phyloP scores from a whole-genome alignment of 2,797 vertebrate species.

The Cottoperca gobio region DNA sequence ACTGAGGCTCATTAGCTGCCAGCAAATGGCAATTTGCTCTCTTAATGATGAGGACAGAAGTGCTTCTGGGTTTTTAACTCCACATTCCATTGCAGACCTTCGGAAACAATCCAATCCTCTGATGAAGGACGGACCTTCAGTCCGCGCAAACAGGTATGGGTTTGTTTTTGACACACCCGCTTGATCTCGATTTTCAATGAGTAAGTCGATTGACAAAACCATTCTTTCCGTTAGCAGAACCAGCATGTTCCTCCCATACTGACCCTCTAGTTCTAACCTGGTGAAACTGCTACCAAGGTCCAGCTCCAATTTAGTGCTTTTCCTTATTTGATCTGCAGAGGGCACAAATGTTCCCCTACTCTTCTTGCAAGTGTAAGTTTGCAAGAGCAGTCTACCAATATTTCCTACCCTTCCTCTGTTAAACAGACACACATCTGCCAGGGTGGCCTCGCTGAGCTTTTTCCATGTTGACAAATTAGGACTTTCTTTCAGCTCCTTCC shows the following conservation, averaged over 20 bases:
- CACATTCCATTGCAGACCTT: constrained; percentile 76
- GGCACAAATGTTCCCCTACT: constrained; percentile 64
- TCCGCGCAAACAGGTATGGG: constrained; percentile 79
- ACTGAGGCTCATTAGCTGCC: constrained; percentile 80
- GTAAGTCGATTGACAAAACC: constrained; percentile 74
- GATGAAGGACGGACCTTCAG: constrained; percentile 80
- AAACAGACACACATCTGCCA: constrained; percentile 81
- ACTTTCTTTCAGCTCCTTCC: constrained; percentile 70
- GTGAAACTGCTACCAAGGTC: constrained; percentile 72
- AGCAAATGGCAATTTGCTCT: constrained; percentile 78
- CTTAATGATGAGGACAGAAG: constrained; percentile 75
- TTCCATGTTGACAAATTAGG: constrained; percentile 78
- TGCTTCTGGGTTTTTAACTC: constrained; percentile 78
- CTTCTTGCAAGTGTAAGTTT: constrained; percentile 72
- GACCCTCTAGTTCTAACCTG: constrained; percentile 79
- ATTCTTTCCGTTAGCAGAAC: constrained; percentile 78
- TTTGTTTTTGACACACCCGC: constrained; percentile 76
- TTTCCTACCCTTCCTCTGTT: constrained; percentile 80
- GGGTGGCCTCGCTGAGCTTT: constrained; percentile 78
- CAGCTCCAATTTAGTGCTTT: constrained; percentile 78
- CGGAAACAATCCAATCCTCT: constrained; percentile 80
- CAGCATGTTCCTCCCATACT: constrained; percentile 80
- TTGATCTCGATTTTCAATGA: constrained; percentile 70
- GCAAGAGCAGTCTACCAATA: constrained; percentile 76
- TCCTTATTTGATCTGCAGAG: constrained; percentile 77